Evolutionary conservation across 2,888 invertebrate species (phyloP), one percentile per base, ranked within the genome.

Genomic region (Temnothorax rugatulus): DNA sequence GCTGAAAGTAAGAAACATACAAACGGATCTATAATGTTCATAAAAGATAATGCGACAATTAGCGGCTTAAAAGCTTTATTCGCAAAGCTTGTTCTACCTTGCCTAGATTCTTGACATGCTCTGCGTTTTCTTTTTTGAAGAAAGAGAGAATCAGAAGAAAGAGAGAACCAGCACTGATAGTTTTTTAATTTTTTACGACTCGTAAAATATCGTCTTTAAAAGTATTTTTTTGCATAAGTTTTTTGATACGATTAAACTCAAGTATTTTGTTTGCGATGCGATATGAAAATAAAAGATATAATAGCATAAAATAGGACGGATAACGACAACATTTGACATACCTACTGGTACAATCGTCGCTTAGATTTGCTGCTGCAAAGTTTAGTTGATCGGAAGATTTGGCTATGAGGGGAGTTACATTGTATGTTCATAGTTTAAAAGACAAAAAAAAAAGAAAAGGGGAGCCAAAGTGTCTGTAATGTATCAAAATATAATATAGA

Each of bases 401-500:
- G 29, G 11, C 15, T 54, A 44, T 59, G 4, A 34, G 2, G 18
- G 2, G 18, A 21, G 7, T 25, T 25, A 52, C 7, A n/a, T 41
- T 77, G 8, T 34, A 54, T 25, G 52, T 79, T 69, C 13, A n/a
- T n/a, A 47, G 9, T 15, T 64, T 3, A 29, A 4, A 52, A 54
- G 1, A n/a, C 38, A 38, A 21, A 15, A 5, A 21, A 15, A 9
- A 21, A 5, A 34, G 15, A 44, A 54, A 77, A 18, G 3, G 18
- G 21, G 50, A 68, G 29, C 13, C n/a, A 34, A 44, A 34, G 29
- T 52, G 34, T 64, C 1, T 54, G n/a, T 57, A 44, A 34, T 18
- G 13, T 21, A 18, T 57, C 54, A n/a, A 68, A 68, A 57, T 57
- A 44, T 77, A 29, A 68, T 41, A 79, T 44, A 69, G 21, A 59